These are phyloP conservation scores for Oscheius sp. DNA, from an alignment of 1,140 invertebrate species.

Conservation along the genomic window DNA sequence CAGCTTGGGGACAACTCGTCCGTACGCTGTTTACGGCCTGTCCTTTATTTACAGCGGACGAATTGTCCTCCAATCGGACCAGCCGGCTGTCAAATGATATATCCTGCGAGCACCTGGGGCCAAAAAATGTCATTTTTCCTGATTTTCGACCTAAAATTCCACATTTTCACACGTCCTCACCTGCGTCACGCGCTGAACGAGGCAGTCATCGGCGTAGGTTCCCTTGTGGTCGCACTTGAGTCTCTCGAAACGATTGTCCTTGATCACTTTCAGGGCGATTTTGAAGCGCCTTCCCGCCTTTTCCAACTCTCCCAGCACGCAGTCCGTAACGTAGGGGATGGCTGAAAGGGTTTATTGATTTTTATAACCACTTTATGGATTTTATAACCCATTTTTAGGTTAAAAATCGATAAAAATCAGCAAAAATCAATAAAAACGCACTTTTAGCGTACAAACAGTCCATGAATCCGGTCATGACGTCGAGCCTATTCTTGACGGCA, in stretches of 20 bases:
- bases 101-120: no score
- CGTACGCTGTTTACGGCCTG: no score
- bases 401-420: no score
- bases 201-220: constrained; percentile 97
- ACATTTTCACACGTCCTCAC: constrained; percentile 65
- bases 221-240: constrained; percentile 93
- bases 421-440: constrained; percentile 60
- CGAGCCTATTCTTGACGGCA: constrained; percentile 95
- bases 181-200: constrained; percentile 89
- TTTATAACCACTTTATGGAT: constrained; percentile 11
- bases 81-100: no score
- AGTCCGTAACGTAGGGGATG: constrained; percentile 96
- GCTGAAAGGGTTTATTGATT: constrained; percentile 62
- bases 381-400: no score
- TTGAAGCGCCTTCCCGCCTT: constrained; percentile 93
- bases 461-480: constrained; percentile 92
- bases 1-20: no score
- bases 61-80: no score
- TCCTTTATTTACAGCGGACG: no score
- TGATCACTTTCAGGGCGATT: constrained; percentile 82
- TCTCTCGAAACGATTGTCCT: constrained; percentile 88
- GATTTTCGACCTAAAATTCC: neutral
- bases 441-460: constrained; percentile 98
- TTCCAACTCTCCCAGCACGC: constrained; percentile 96
- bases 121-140: neutral